Base-by-base conservation (phyloP, 2,113 vertebrate genomes). In the Peucedramus taeniatus region DNA sequence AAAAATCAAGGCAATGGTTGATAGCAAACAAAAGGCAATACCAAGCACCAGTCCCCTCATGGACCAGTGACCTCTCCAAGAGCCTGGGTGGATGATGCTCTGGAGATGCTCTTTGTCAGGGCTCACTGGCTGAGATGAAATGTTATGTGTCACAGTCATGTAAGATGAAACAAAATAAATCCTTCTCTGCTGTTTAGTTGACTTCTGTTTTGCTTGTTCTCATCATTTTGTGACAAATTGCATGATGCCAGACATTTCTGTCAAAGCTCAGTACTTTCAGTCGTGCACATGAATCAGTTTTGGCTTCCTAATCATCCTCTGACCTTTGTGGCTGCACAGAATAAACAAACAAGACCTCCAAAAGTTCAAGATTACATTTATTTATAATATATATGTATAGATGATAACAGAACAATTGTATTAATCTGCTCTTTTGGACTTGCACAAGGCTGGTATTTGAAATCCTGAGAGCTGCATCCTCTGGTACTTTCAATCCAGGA, bases 181-280 rank as follows among this genome's bases (percentile, higher is more conserved):
- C 28, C 53, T 18, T 18, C 44, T 85, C 57, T 81, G 47, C 47
- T 90, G 61, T 81, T 89, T 42, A 59, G 70, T 24, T 91, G 74
- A 90, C 65, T 94, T 89, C 74, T 90, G 44, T 89, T 96, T 91
- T 44, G 53, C 82, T 84, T 63, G 50, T 86, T 91, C 57, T 90
- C n/a, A 17, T 87, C 5, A 42, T 61, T 85, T n/a, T 31, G 75
- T 82, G 90, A 79, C 87, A 93, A 75, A 51, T 16, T 66, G 39
- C 23, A 37, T 7, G 51, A 79, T 66, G 70, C 15, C 70, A 78
- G 61, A 28, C 44, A 61, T 85, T 93, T 37, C 61, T 83, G 40
- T 90, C 82, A 87, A 49, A 79, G 74, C 74, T 87, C 84, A n/a
- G 57, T 89, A 10, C 37, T 87, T 71, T 49, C 21, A 83, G 45